phyloP scores from a whole-genome alignment of 2,888 invertebrate genomes.

The Thereva nobilitata region DNA sequence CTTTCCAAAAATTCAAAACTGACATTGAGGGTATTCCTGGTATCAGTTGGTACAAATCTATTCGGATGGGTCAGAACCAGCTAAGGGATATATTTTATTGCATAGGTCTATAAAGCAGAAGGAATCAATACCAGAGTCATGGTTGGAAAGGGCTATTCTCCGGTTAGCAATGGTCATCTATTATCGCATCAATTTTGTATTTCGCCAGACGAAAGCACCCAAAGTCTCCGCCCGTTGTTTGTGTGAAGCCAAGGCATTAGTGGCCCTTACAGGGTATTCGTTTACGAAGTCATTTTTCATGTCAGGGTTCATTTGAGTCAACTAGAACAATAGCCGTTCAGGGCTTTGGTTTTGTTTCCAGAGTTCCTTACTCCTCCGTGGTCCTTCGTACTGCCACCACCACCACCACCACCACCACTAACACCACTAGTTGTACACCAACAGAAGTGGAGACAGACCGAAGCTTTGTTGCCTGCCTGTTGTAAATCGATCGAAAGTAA shows the following conservation, averaged over 20 bases:
- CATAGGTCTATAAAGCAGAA: background rate
- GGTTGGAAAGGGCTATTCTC: slow-evolving; percentile 8
- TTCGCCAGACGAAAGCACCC: slow-evolving; percentile 25
- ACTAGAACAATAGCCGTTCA: slow-evolving; percentile 43
- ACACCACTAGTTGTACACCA: background rate
- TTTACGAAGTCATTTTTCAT: slow-evolving; percentile 44
- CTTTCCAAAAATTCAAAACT: too few species aligned
- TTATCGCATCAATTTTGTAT: slow-evolving; percentile 36
- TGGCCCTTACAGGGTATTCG: slow-evolving; percentile 41
- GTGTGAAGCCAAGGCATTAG: slow-evolving; percentile 30
- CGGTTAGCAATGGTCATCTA: slow-evolving; percentile 32
- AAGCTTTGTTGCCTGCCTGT: slow-evolving; percentile 42
- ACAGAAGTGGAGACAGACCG: slow-evolving; percentile 11
- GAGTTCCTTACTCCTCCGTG: slow-evolving; percentile 15
- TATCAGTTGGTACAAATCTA: background rate
- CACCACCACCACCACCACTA: too few species aligned
- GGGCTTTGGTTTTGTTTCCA: slow-evolving; percentile 40
- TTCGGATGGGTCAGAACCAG: slow-evolving; percentile 14
- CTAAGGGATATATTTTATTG: background rate
- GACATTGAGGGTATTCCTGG: too few species aligned
- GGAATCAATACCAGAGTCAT: slow-evolving; percentile 11
- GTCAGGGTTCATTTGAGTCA: slow-evolving; percentile 43
- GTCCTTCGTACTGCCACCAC: too few species aligned
- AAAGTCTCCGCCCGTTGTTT: slow-evolving; percentile 20
- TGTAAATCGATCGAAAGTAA: slow-evolving; percentile 40